Evolutionary conservation across 2,888 invertebrate species (phyloP), one percentile per base, ranked within the genome.

Genomic region (Bimastos eiseni): DNA sequence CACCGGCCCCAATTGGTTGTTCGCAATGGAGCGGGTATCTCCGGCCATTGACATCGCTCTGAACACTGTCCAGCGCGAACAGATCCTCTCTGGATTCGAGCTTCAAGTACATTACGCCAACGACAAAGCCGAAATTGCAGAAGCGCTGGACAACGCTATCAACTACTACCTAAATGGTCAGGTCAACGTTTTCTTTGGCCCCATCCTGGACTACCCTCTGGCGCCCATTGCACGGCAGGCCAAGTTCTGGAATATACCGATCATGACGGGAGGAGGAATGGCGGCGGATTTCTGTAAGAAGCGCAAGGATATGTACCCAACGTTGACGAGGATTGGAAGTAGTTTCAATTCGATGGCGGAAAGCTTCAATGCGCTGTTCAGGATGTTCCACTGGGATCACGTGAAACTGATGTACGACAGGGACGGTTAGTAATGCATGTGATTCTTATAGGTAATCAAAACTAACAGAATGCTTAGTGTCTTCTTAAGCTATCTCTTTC

Each of bases 241-340:
- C 0, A 97, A 97, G 5, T 97, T 97, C 94, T 98, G 98, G 98
- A 97, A 98, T 94, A 97, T 97, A 0, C 98, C 98, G 0, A 97
- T 98, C 92, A 97, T 98, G 93, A 98, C 98, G 30, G 93, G 95
- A 13, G 95, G 95, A 6, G 95, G 94, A 13, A 93, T 94, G 13
- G 95, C 94, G 1, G 95, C 94, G 4, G 91, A 94, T 38, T 94
- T 94, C 3, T 91, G 92, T 11, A 94, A 93, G 21, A 95, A 95
- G 91, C 92, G 91, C n/a, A 92, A 94, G 83, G 94, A 94, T 84
- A 93, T 97, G 90, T 98, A 97, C 94, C 96, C 96, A 36, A 97
- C 97, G 0, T 95, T 98, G 92, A 98, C 98, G 1, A 93, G 94
- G 30, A 93, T 95, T 0, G 92, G 93, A 86, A 94, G 93, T 5